Evolutionary conservation across 1,140 invertebrate genomes (phyloP), one percentile per base, ranked within the genome.

Genomic region (Drosophila fuyamai): DNA sequence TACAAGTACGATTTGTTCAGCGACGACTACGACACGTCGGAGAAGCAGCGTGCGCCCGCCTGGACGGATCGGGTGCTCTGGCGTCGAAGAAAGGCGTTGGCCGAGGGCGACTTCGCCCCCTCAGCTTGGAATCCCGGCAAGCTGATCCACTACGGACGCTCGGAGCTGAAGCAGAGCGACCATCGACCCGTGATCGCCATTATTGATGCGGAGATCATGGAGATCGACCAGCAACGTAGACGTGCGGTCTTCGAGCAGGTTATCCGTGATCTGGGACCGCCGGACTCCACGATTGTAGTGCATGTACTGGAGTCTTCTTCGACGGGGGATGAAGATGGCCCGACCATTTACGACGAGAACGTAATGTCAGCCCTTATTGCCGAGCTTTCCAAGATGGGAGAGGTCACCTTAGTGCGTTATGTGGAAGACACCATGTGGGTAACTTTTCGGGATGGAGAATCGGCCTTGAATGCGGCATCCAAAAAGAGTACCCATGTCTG

Each of bases 1-100:
- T 99, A 99, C 92, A 99, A 99, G 93, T 99, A 99, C 92, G 99
- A 99, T 94, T 93, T 99, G 38, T 99, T 99, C 93, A 99, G 98
- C 88, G 98, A 99, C 93, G 98, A 99, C 94, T 99, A 99, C 92
- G 99, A 99, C 92, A 99, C 99, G 0, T 99, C 98, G 93, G 99
- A 99, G 93, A 99, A 99, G 93, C 97, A 96, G 88, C 94, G 98
- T 48, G 96, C 97, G 35, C 99, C 99, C 0, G 98, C 99, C 1
- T 99, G 98, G 98, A 99, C 99, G 1, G 99, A 99, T 93, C 93
- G 99, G 73, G 94, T 99, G 44, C 93, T 99, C 27, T 99, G 97
- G 96, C 96, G 96, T 91, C 94, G 96, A 57, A 94, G 96, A 75
- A 96, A 96, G 92, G 94, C 95, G 71, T 93, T 95, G 36, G 94